Percentiles rank a stretch among this genome's conserved stretches.
Conservation (phyloP, 2,797 vertebrate genomes). For the Helicolenus hilgendorfi region DNA sequence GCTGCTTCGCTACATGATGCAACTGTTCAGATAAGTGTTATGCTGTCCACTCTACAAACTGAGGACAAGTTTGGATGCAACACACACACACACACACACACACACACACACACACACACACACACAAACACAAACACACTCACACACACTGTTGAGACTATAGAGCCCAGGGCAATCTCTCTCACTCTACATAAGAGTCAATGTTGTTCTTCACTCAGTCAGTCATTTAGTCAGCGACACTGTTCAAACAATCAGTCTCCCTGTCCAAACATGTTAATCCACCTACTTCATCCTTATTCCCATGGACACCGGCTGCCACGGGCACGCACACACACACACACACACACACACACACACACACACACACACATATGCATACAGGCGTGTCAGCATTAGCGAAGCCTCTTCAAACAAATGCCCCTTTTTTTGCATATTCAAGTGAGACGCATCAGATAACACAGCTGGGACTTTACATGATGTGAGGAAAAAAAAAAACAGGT, state of each 20-base stretch:
- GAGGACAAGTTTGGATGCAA: background rate
- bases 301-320: slow-evolving; percentile 37
- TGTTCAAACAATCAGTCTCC: slow-evolving; percentile 82
- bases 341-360: slow-evolving; percentile 15
- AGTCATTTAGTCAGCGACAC: slow-evolving; percentile 57
- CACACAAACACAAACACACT: background rate
- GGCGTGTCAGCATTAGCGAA: slow-evolving; percentile 44
- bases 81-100: background rate
- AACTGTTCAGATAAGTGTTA: slow-evolving; percentile 8
- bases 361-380: background rate
- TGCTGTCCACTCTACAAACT: background rate
- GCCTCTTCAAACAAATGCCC: slow-evolving; percentile 52
- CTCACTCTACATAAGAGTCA: slow-evolving; percentile 60
- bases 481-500: background rate
- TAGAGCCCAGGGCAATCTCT: slow-evolving; percentile 22
- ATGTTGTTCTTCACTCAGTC: slow-evolving; percentile 68
- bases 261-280: slow-evolving; percentile 88
- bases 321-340: slow-evolving; percentile 4
- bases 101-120: background rate
- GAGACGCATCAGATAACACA: slow-evolving; percentile 25
- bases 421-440: slow-evolving; percentile 61
- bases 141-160: background rate
- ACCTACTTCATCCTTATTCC: slow-evolving; percentile 82
- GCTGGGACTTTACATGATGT: slow-evolving; percentile 28
- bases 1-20: slow-evolving; percentile 37